Evolutionary conservation across 2,888 invertebrate genomes (phyloP).

Genomic region (Drosophila picticornis): DNA sequence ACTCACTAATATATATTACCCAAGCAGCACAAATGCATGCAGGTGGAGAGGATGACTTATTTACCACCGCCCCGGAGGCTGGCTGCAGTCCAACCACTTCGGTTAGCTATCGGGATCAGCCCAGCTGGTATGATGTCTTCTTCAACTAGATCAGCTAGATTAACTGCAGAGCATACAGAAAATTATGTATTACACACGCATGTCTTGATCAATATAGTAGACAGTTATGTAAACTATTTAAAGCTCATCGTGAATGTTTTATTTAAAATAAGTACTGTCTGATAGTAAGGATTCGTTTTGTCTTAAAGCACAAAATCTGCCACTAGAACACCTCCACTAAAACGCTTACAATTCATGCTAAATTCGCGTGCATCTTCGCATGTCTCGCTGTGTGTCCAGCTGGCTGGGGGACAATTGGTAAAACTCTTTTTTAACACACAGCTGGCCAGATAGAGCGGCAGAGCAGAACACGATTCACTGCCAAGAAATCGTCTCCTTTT

Average conservation of each 20-base stretch:
- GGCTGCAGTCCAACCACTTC: slow-evolving; percentile 31
- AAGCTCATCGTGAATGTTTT: background rate
- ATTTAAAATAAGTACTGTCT: background rate
- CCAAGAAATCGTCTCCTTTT: background rate
- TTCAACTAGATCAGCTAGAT: slow-evolving; percentile 42
- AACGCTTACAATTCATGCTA: slow-evolving; percentile 38
- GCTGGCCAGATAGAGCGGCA: slow-evolving; percentile 35
- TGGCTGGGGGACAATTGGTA: slow-evolving; percentile 52
- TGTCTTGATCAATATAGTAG: background rate
- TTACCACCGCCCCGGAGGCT: background rate
- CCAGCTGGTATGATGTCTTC: slow-evolving; percentile 63
- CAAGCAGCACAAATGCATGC: slow-evolving; percentile 11
- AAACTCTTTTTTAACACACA: slow-evolving; percentile 49
- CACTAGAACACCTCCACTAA: background rate
- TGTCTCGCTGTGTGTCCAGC: slow-evolving; percentile 45
- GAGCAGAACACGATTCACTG: slow-evolving; percentile 34
- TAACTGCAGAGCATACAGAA: background rate
- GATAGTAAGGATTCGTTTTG: background rate
- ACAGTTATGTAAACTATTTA: background rate
- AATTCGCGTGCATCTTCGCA: slow-evolving; percentile 50
- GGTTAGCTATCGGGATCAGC: slow-evolving; percentile 17
- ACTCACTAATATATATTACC: background rate
- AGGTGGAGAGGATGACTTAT: background rate
- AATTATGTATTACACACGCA: background rate
- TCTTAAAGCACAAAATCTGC: slow-evolving; percentile 6